Base-by-base conservation (phyloP, 2,797 vertebrate species). In the Squalus acanthias region DNA sequence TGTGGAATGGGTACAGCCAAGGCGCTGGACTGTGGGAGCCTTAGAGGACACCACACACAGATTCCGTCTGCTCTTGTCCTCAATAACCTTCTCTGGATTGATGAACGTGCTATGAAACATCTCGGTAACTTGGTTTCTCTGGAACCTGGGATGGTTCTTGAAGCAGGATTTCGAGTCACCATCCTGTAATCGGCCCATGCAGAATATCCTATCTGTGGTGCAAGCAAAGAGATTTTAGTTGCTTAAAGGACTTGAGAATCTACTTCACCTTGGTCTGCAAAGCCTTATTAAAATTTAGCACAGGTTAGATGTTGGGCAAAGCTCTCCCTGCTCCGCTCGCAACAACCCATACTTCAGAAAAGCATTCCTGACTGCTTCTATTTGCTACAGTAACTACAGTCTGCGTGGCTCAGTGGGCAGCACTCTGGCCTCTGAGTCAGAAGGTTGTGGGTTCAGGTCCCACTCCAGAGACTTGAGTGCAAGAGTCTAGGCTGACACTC, bases 1-100 rank as follows among this genome's bases (percentile, higher is more conserved):
- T 53, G 94, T 74, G 24, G 70, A 72, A 95, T 50, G 69, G 26
- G 24, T 9, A 69, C 24, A 94, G 65, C 67, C 50, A 33, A 29
- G 39, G 69, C 67, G 69, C 33, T 72, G 94, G 3, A 95, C 12
- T 29, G 70, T 50, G 67, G 94, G 94, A 22, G 46, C 46, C 46
- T 95, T 74, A 6, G 69, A 50, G 46, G 94, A 95, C 70, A 95
- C 92, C 39, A 95, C 69, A 13, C 94, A 95, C 46, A 74, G 69
- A 29, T 95, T 53, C 39, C 9, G 67, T 15, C 70, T 72, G 94
- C 39, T 72, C 8, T 17, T 95, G 39, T 95, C 94, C 46, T 74
- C 69, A 0, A 29, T 70, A 3, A 70, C 70, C 26, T 72, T 72
- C 39, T 74, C 94, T 29, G 94, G 24, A 50, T 94, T 46, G n/a